Conservation (phyloP, 2,797 vertebrate genomes). For the Craterocephalus amniculus region DNA sequence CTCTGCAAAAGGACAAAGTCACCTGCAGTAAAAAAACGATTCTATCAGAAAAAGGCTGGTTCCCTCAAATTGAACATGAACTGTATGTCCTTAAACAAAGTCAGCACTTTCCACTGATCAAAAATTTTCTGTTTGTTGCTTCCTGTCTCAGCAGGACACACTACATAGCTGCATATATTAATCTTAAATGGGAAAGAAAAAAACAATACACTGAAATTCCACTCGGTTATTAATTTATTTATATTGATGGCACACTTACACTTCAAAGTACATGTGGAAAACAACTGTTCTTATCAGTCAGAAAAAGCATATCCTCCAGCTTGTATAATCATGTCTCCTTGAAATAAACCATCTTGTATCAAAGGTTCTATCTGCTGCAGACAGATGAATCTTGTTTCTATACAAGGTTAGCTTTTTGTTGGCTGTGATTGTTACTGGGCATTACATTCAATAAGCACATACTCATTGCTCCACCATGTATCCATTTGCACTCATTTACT, state of each 20-base stretch:
- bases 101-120: background rate
- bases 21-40: background rate
- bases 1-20: background rate
- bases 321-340: slow-evolving; percentile 34
- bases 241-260: slow-evolving; percentile 21
- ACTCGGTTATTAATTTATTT: slow-evolving; percentile 32
- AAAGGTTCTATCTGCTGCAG: slow-evolving; percentile 43
- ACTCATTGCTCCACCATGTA: slow-evolving; percentile 68
- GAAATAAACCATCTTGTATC: slow-evolving; percentile 50
- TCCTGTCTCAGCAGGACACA: slow-evolving; percentile 11
- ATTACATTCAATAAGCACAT: slow-evolving; percentile 78
- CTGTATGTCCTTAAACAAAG: background rate
- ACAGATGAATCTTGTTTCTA: slow-evolving; percentile 61
- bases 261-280: slow-evolving; percentile 31
- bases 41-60: background rate
- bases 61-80: background rate
- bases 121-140: background rate
- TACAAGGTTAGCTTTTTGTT: slow-evolving; percentile 57
- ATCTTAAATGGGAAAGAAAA: background rate
- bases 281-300: slow-evolving; percentile 37
- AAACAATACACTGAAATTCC: slow-evolving; percentile 17
- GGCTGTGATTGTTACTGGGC: slow-evolving; percentile 70
- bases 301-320: slow-evolving; percentile 36
- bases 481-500: slow-evolving; percentile 74
- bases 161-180: slow-evolving; percentile 2